Percentiles rank a stretch among this genome's conserved stretches.
These are phyloP conservation scores for Scaptomyza caliginosa DNA, from an alignment of 2,888 invertebrate species.

Conservation along the genomic window DNA sequence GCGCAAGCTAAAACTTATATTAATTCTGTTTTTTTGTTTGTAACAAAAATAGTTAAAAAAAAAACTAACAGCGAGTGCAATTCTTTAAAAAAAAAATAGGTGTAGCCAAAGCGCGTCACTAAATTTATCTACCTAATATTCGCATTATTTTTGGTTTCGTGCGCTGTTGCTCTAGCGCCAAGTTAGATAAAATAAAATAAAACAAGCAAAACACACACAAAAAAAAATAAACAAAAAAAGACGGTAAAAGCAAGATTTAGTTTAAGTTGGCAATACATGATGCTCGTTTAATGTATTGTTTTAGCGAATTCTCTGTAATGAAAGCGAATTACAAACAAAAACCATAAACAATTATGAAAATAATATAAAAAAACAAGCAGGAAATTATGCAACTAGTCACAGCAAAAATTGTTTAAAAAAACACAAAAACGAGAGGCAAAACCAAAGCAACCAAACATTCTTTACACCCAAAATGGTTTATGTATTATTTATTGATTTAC, in stretches of 20 bases:
- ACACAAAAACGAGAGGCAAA: constrained; percentile 1
- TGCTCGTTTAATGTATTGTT: constrained; percentile 43
- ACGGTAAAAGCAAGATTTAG: constrained; percentile 36
- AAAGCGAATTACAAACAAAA: constrained; percentile 6
- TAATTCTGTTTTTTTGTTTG: constrained; percentile 2
- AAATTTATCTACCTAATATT: background rate
- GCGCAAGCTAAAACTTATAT: constrained; percentile 5
- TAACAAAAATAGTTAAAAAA: background rate
- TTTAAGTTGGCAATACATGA: constrained; percentile 51
- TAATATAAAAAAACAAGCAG: constrained; percentile 23
- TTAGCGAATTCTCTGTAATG: constrained; percentile 54
- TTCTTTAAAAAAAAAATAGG: background rate
- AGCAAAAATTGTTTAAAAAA: constrained; percentile 57
- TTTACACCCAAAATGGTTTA: constrained; percentile 44
- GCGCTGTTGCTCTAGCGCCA: constrained; percentile 4
- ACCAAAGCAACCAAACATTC: constrained; percentile 6
- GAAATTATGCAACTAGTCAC: constrained; percentile 66
- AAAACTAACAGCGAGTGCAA: background rate
- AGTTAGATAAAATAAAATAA: constrained; percentile 19
- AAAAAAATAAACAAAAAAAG: background rate
- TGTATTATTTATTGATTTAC: constrained; percentile 57
- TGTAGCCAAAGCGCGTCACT: background rate
- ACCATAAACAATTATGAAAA: no score
- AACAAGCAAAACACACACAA: background rate
- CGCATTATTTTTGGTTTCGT: constrained; percentile 2